A percentile compares a stretch with the other conserved stretches of the same genome.
These are phyloP conservation scores for Forbesichthys papilliferus DNA, from an alignment of 2,113 vertebrate genomes.

Conservation along the genomic window DNA sequence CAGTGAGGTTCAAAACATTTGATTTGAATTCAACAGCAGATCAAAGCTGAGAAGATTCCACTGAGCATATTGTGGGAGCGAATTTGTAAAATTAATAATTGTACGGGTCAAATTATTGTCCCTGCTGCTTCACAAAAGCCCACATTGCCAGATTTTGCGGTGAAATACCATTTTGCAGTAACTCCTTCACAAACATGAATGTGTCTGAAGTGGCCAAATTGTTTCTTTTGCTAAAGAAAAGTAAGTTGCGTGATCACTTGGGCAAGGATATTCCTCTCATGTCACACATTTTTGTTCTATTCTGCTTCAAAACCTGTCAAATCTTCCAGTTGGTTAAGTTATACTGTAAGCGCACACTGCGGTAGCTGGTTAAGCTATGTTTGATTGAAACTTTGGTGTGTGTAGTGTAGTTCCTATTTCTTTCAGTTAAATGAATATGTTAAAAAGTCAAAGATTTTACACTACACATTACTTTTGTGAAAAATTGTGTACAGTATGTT, in stretches of 20 bases:
- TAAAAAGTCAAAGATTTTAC: not conserved
- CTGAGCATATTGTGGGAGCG: conserved; percentile 48
- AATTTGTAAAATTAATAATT: conserved; percentile 64
- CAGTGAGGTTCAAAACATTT: conserved; percentile 71
- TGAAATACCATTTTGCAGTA: not conserved
- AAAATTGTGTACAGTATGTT: too few relatives aligned
- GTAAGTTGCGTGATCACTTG: not conserved
- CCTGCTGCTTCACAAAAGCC: conserved; percentile 24
- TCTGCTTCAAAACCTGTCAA: conserved; percentile 3
- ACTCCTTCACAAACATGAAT: not conserved
- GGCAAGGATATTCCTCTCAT: not conserved
- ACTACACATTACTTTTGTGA: not conserved
- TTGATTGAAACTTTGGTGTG: too few relatives aligned
- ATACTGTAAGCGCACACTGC: conserved; percentile 1
- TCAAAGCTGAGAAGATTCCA: conserved; percentile 65
- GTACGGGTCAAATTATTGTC: conserved; percentile 43
- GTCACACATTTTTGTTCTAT: conserved; percentile 14
- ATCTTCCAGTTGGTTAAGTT: conserved; percentile 10
- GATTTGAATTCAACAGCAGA: conserved; percentile 72
- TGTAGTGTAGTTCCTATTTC: too few relatives aligned
- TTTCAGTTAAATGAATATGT: too few relatives aligned
- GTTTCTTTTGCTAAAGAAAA: not conserved
- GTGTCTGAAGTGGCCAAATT: not conserved
- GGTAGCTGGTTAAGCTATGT: too few relatives aligned
- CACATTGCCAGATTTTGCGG: not conserved